Conservation (phyloP, 2,888 invertebrate genomes). For the Polia nebulosa region DNA sequence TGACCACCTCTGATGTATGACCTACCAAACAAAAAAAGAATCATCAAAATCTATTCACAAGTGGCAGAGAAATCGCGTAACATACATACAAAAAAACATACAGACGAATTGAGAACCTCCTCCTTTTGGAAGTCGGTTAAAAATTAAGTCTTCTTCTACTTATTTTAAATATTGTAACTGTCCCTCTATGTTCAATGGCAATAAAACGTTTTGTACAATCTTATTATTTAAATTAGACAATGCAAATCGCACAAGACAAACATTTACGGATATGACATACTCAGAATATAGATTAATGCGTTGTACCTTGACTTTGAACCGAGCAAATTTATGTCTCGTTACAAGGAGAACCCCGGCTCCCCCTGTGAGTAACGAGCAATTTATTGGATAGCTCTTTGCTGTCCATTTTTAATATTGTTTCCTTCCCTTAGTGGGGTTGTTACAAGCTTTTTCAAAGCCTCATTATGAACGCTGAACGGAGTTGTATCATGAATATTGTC, state of each 20-base stretch:
- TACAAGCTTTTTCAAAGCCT: conserved; percentile 7
- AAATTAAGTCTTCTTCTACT: neutral
- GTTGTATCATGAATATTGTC: neutral
- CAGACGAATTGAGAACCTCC: too few relatives aligned
- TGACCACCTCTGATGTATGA: too few relatives aligned
- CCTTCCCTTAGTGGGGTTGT: conserved; percentile 18
- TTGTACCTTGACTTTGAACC: conserved; percentile 31
- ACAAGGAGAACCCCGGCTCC: conserved; percentile 16
- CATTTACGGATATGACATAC: conserved; percentile 59
- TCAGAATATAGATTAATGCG: conserved; percentile 54
- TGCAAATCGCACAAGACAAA: conserved; percentile 38
- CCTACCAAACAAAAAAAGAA: too few relatives aligned
- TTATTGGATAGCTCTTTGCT: conserved; percentile 17
- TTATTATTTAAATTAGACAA: neutral
- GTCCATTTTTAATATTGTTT: conserved; percentile 19
- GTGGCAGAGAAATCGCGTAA: too few relatives aligned
- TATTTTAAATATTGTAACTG: neutral
- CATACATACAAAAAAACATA: too few relatives aligned
- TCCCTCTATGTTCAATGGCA: conserved; percentile 2
- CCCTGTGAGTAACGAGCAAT: conserved; percentile 18
- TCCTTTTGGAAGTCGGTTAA: too few relatives aligned
- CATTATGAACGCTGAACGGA: neutral
- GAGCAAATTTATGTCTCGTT: conserved; percentile 34
- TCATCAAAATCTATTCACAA: too few relatives aligned
- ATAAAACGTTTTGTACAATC: neutral